These are phyloP conservation scores for Hypocryptadius cinnamomeus DNA, from an alignment of 2,113 vertebrate genomes.

Conservation along the genomic window DNA sequence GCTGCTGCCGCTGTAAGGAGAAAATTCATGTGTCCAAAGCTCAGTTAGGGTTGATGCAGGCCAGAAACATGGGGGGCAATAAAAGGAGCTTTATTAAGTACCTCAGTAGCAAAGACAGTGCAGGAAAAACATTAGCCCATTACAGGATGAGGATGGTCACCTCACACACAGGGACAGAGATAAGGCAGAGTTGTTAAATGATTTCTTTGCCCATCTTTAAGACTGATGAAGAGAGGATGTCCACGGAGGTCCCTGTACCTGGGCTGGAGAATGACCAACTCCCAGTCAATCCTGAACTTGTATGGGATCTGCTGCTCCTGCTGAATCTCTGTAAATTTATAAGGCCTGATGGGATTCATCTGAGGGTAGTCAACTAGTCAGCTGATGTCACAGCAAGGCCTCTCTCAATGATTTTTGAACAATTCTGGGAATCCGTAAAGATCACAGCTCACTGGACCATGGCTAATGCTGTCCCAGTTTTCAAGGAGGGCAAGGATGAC, in stretches of 20 bases:
- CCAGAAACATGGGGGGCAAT: rapidly evolving
- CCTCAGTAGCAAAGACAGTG: background rate
- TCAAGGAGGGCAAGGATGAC: background rate
- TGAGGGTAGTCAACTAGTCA: background rate
- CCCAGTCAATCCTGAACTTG: background rate
- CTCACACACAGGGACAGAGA: background rate
- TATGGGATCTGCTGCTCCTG: background rate
- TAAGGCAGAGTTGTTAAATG: background rate
- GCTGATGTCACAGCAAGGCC: background rate
- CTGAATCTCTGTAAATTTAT: background rate
- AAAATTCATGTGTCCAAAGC: background rate
- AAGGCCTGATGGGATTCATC: background rate
- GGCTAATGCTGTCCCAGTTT: background rate
- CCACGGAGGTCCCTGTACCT: background rate
- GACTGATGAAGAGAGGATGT: background rate
- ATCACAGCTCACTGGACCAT: background rate
- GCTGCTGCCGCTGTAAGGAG: background rate
- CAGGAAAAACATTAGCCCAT: background rate
- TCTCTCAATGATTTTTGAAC: background rate
- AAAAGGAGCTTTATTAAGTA: background rate
- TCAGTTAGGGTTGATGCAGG: background rate
- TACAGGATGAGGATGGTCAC: background rate
- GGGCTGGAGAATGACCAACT: background rate
- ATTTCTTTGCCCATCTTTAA: background rate
- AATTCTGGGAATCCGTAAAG: background rate